These are phyloP conservation scores for Porphyrio hochstetteri DNA, from an alignment of 2,113 vertebrate species.

Conservation along the genomic window DNA sequence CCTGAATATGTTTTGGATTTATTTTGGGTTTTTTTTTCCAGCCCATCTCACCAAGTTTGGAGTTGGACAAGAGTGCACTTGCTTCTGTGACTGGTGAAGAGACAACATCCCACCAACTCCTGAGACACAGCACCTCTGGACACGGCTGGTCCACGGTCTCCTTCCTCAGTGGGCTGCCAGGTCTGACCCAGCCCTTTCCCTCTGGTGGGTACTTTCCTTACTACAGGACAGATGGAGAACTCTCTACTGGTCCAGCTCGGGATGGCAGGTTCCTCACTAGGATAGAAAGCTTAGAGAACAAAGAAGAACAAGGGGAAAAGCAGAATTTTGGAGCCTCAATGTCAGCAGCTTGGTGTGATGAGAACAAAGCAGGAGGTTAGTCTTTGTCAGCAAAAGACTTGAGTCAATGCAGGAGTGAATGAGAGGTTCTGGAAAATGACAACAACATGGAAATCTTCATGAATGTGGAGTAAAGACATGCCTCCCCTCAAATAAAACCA, in stretches of 20 bases:
- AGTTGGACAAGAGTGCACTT: background rate
- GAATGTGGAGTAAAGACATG: background rate
- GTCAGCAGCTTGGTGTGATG: background rate
- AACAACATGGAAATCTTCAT: background rate
- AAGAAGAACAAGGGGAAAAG: background rate
- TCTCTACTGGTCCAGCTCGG: background rate
- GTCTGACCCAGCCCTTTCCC: background rate
- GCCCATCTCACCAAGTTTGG: background rate
- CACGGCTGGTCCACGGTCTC: rapidly evolving
- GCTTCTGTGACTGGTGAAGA: background rate
- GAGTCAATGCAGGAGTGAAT: background rate
- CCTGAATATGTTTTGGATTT: too few species aligned
- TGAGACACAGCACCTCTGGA: background rate
- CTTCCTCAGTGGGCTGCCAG: background rate
- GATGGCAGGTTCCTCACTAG: background rate
- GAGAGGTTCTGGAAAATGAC: background rate
- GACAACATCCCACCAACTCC: background rate
- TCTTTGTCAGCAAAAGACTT: background rate
- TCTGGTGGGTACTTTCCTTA: background rate
- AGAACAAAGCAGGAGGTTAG: background rate
- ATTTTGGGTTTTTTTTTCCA: background rate
- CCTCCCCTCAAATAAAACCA: background rate
- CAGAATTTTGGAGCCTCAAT: background rate
- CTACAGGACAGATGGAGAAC: constrained; percentile 46
- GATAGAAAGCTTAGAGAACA: background rate